These are phyloP conservation scores for Spea multiplicata DNA, from an alignment of 2,113 vertebrate genomes.

Conservation along the genomic window DNA sequence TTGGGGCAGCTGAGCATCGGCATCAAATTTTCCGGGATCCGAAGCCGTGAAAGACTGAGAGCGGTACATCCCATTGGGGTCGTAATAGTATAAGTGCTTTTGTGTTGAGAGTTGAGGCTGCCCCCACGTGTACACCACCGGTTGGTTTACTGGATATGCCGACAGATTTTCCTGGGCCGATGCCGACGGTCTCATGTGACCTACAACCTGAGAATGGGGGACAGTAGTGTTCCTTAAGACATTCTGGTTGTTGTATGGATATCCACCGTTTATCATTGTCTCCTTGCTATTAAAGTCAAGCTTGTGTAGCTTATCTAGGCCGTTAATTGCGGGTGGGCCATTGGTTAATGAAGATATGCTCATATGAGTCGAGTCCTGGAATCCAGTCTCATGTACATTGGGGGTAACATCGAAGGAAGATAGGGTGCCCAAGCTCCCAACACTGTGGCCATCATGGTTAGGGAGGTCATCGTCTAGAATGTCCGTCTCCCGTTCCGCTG, in stretches of 20 bases:
- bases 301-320: constrained; percentile 61
- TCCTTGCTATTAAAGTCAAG: constrained; percentile 67
- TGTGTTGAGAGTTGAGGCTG: constrained; percentile 57
- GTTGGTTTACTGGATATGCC: constrained; percentile 59
- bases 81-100: constrained; percentile 60
- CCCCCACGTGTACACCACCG: constrained; percentile 53
- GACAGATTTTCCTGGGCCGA: constrained; percentile 73
- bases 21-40: constrained; percentile 49
- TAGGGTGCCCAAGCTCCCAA: constrained; percentile 88
- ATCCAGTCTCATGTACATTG: constrained; percentile 71
- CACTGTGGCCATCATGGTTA: constrained; percentile 87
- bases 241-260: constrained; percentile 63
- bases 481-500: constrained; percentile 88
- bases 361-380: constrained; percentile 58
- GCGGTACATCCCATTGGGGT: constrained; percentile 68
- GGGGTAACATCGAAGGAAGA: constrained; percentile 79
- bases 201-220: constrained; percentile 54
- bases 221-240: constrained; percentile 44
- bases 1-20: constrained; percentile 66
- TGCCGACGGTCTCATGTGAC: constrained; percentile 65
- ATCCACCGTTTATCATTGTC: constrained; percentile 71
- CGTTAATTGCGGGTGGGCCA: constrained; percentile 58
- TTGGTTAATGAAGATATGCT: constrained; percentile 64
- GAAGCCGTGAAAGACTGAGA: constrained; percentile 81
- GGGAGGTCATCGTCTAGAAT: constrained; percentile 95